These are phyloP conservation scores for Solenopsis invicta DNA, from an alignment of 1,140 invertebrate species.

Conservation along the genomic window DNA sequence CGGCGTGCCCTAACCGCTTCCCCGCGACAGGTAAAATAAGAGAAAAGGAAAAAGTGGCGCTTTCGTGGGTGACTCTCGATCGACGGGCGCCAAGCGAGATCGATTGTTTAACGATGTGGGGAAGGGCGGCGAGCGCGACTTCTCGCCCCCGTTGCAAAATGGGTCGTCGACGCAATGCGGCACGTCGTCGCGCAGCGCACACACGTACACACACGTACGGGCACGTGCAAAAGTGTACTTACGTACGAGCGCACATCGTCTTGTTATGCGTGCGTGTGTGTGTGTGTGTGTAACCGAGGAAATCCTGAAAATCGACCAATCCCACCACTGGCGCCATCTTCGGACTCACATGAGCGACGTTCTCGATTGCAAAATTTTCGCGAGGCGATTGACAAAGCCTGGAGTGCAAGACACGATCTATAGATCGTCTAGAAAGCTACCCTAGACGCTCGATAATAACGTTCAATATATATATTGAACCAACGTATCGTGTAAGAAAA, in stretches of 20 bases:
- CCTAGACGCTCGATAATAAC: too few species aligned
- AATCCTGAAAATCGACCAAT: conserved; percentile 78
- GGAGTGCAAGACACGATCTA: neutral
- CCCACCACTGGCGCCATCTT: conserved; percentile 70
- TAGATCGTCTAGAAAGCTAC: neutral
- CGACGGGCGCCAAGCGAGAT: conserved; percentile 61
- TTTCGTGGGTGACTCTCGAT: conserved; percentile 26
- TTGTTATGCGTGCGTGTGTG: too few species aligned
- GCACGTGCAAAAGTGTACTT: neutral
- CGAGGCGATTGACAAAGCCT: neutral
- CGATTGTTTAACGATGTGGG: conserved; percentile 79
- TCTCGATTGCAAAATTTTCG: conserved; percentile 28
- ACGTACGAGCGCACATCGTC: too few species aligned
- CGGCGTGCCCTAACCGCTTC: neutral
- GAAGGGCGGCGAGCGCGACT: conserved; percentile 71
- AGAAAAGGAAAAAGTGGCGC: neutral
- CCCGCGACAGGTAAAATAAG: neutral
- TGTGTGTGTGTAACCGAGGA: neutral
- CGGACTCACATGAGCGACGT: neutral
- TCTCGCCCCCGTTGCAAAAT: conserved; percentile 79
- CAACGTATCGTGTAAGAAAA: too few species aligned
- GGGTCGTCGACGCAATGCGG: conserved; percentile 84
- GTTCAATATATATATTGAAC: too few species aligned
- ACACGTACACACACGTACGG: neutral
- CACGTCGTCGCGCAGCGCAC: conserved; percentile 65